Base-by-base conservation (phyloP, 2,888 invertebrate species). In the Sthenelais limicola region DNA sequence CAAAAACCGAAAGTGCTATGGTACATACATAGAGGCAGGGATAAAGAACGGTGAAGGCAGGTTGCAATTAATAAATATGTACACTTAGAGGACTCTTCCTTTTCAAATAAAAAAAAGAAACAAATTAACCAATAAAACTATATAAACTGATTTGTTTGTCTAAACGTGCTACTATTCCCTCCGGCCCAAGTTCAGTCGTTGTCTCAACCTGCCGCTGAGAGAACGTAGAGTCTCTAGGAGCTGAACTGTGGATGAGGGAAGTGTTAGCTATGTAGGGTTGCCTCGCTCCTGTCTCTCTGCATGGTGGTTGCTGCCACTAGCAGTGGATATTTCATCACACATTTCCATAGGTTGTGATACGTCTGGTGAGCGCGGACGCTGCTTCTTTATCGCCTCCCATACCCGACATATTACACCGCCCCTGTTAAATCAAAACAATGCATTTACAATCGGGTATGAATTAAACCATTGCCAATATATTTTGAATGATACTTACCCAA, bases 341-440 rank as follows among this genome's bases (percentile, higher is more conserved):
- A 62, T 62, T 21, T 38, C 62, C 62, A 62, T 62, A 1, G 62
- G 62, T 38, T 62, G 62, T 1, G 38, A 38, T 4, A n/a, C 24
- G 38, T 67, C 68, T 7, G 2, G 3, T 9, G 15, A n/a, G 7
- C 24, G 30, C 24, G n/a, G 49, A n/a, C 89, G 82, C 76, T 87
- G 84, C 71, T 92, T 91, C 73, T 91, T 87, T 71, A 97, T 92
- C 0, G 94, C 93, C 76, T 93, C 92, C 96, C 96, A 97, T 76
- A 97, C 89, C 71, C 93, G 91, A 58, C 96, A 91, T 85, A 95
- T 94, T 30, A 94, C 91, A 49, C 96, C 96, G 69, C 94, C 93
- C 85, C 94, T 94, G 89, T 70, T 85, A 85, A 24, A n/a, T 24
- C 1, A 52, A 52, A 77, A 43, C 66, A 75, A n/a, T n/a, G 35